phyloP scores from a whole-genome alignment of 2,797 vertebrate species.

The Rhynchotus rufescens region DNA sequence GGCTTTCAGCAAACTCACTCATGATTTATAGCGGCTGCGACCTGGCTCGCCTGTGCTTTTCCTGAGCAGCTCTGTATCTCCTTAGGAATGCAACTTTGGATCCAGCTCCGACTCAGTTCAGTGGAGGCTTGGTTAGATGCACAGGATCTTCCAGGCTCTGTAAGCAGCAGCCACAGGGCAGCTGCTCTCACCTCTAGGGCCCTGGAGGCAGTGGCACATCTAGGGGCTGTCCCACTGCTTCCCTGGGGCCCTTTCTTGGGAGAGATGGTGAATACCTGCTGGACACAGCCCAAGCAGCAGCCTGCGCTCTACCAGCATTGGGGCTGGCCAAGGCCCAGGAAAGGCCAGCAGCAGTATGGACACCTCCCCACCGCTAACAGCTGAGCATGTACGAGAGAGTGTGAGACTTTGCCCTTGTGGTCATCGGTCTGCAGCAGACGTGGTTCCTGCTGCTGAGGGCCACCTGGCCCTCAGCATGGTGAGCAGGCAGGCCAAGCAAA shows the following conservation, averaged over 20 bases:
- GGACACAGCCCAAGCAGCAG: too few relatives aligned
- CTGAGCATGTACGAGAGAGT: not conserved
- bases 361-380: not conserved
- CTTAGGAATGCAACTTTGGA: not conserved
- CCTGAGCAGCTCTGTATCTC: accelerated
- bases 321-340: not conserved
- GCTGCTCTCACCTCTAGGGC: not conserved
- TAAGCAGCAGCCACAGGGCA: not conserved
- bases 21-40: not conserved
- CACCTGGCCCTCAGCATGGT: too few relatives aligned
- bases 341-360: too few relatives aligned
- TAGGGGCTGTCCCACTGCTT: not conserved
- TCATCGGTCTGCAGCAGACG: not conserved
- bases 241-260: not conserved
- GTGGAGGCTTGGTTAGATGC: accelerated
- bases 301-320: too few relatives aligned
- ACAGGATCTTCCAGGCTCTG: not conserved
- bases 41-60: not conserved
- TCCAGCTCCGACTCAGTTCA: not conserved
- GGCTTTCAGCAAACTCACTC: not conserved
- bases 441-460: not conserved
- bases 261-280: not conserved
- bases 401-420: not conserved
- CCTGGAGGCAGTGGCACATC: too few relatives aligned
- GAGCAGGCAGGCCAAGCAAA: too few relatives aligned